A percentile compares a stretch with the other conserved stretches of the same genome.
These are phyloP conservation scores for Umimayanthus kanabou DNA, from an alignment of 92 coral and sea anemone genomes.

Conservation along the genomic window DNA sequence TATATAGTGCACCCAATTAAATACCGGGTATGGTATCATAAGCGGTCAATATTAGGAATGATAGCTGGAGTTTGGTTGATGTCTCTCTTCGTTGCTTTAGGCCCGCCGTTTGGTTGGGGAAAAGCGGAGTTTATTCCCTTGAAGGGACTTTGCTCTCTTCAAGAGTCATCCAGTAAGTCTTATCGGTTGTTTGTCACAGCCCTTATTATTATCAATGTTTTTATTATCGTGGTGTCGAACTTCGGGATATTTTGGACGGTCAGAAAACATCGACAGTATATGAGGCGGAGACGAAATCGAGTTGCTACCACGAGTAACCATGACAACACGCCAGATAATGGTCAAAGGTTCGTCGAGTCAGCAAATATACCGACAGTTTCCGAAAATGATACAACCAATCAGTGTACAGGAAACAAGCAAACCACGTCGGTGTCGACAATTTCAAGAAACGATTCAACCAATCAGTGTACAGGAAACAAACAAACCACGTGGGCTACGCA, in stretches of 20 bases:
- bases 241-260: constrained; percentile 45
- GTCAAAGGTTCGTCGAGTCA: neutral
- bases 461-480: neutral
- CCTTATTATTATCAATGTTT: constrained; percentile 35
- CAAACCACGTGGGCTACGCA: neutral
- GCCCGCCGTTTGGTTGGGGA: constrained; percentile 70
- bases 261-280: constrained; percentile 49
- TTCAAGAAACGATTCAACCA: neutral
- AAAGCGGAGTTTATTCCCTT: constrained; percentile 42
- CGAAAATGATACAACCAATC: neutral
- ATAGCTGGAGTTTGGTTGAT: constrained; percentile 49
- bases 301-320: neutral
- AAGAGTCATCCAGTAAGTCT: constrained; percentile 49
- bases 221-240: constrained; percentile 41
- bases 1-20: constrained; percentile 40
- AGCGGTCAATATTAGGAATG: constrained; percentile 10
- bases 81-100: constrained; percentile 33
- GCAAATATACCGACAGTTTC: neutral
- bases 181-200: constrained; percentile 40
- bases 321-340: neutral
- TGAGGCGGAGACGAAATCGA: constrained; percentile 24
- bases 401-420: neutral
- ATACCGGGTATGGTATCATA: constrained; percentile 29
- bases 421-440: neutral
- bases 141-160: constrained; percentile 52